Conservation (phyloP, 2,888 invertebrate genomes). For the Neria commutata region DNA sequence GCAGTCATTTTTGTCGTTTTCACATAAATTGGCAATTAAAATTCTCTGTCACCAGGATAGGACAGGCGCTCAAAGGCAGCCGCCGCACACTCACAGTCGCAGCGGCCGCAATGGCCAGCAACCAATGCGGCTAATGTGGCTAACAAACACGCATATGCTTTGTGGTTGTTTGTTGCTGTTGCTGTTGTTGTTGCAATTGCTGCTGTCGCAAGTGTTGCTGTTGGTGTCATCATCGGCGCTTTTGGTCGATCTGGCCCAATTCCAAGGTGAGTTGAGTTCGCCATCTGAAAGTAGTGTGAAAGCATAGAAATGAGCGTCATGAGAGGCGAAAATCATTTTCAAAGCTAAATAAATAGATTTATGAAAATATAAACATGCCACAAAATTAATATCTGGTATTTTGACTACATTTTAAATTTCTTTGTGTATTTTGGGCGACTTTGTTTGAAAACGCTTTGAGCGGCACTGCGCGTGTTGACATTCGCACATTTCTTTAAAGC, state of each 20-base stretch:
- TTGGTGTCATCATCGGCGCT: slow-evolving; percentile 10
- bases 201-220: slow-evolving; percentile 36
- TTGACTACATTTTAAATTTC: not conserved
- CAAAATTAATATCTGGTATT: not conserved
- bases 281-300: not conserved
- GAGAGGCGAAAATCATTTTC: not conserved
- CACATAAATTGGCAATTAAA: slow-evolving; percentile 43
- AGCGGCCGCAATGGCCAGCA: not conserved
- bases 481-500: not conserved
- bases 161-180: slow-evolving; percentile 16
- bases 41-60: slow-evolving; percentile 29
- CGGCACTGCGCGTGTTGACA: not conserved
- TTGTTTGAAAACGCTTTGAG: not conserved
- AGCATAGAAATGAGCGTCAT: not conserved
- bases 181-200: slow-evolving; percentile 12
- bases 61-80: no score
- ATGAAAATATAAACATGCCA: not conserved
- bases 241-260: slow-evolving; percentile 34
- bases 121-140: slow-evolving; percentile 31
- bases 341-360: not conserved
- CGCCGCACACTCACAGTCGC: no score
- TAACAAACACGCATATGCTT: no score
- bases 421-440: not conserved
- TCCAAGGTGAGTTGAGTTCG: slow-evolving; percentile 32
- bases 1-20: slow-evolving; percentile 17